A percentile compares a stretch with the other conserved stretches of the same genome.
Conservation (phyloP, 2,888 invertebrate species). For the Brenthis daphne region DNA sequence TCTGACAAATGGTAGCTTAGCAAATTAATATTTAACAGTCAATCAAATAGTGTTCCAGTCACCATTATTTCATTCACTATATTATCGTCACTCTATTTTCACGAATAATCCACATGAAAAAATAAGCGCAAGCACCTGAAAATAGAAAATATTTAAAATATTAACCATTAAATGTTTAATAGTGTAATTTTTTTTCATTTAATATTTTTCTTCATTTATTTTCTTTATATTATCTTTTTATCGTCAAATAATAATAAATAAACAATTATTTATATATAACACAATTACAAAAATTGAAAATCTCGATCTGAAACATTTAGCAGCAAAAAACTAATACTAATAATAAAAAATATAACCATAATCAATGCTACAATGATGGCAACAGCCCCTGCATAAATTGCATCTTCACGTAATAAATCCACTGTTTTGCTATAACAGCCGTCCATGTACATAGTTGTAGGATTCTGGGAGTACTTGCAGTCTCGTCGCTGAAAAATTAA, state of each 20-base stretch:
- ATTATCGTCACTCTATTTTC: conserved; percentile 86
- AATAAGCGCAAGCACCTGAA: conserved; percentile 92
- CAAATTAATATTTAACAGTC: conserved; percentile 37
- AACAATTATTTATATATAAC: neutral
- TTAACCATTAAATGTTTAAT: no score
- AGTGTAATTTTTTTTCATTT: no score
- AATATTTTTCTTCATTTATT: no score
- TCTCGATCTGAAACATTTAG: no score
- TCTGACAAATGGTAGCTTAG: conserved; percentile 21
- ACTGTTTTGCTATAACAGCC: conserved; percentile 90
- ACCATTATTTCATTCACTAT: conserved; percentile 20
- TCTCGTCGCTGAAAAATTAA: conserved; percentile 73
- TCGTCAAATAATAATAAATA: neutral
- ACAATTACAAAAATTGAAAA: no score
- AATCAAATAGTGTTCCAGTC: conserved; percentile 30
- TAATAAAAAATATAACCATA: conserved; percentile 83
- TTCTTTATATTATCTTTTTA: neutral
- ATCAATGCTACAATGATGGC: conserved; percentile 92
- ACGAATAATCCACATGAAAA: conserved; percentile 93
- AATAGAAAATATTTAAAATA: conserved; percentile 48
- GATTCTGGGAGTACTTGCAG: conserved; percentile 82
- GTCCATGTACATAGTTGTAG: conserved; percentile 85
- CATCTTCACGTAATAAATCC: conserved; percentile 88
- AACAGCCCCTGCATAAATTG: conserved; percentile 89
- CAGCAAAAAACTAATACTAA: no score